These are phyloP conservation scores for Chaetogeoica ovagalla DNA, from an alignment of 2,888 invertebrate species.

Conservation along the genomic window DNA sequence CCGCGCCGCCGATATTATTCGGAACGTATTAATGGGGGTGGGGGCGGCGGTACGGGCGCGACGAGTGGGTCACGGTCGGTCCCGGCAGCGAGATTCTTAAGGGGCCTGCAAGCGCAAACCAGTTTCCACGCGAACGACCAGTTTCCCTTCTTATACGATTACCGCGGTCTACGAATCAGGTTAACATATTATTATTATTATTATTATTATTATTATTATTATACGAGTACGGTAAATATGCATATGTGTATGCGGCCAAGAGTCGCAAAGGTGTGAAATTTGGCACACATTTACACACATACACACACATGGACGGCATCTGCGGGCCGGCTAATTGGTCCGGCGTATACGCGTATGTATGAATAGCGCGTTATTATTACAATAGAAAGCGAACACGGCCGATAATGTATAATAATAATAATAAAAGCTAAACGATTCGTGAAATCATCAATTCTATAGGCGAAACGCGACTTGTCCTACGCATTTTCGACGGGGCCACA, in stretches of 20 bases:
- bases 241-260: constrained; percentile 23
- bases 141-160: constrained; percentile 34
- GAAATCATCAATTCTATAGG: too few relatives aligned
- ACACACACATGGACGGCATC: neutral
- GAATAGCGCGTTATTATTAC: too few relatives aligned
- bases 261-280: constrained; percentile 52
- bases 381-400: too few relatives aligned
- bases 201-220: too few relatives aligned
- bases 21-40: too few relatives aligned
- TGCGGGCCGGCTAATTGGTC: neutral
- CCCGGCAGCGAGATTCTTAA: neutral
- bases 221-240: constrained; percentile 4
- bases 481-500: too few relatives aligned
- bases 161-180: constrained; percentile 20
- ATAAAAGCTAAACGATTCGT: too few relatives aligned
- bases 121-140: constrained; percentile 38
- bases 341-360: neutral
- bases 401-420: too few relatives aligned
- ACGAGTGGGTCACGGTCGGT: constrained; percentile 49
- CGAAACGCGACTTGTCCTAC: too few relatives aligned
- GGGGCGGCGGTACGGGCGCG: neutral
- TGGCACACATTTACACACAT: constrained; percentile 37
- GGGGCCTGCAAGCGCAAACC: constrained; percentile 32
- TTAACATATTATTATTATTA: too few relatives aligned
- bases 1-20: too few relatives aligned